Base-by-base conservation (phyloP, 2,797 vertebrate genomes). In the Sternarchorhynchus goeldii region DNA sequence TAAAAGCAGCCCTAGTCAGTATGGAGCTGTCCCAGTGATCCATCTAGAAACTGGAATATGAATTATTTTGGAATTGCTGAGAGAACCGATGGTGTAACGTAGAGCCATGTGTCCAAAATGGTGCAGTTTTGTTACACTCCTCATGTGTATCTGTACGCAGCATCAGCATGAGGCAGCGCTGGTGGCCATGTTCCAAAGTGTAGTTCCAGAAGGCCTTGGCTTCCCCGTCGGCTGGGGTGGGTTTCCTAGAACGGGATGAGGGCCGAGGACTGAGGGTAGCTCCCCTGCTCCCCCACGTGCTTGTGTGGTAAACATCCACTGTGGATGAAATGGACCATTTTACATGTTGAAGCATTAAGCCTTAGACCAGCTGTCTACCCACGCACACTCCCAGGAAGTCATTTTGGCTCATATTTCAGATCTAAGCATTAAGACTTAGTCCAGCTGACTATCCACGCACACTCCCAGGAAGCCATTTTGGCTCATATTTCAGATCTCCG, bases 321-420 rank as follows among this genome's bases (percentile, higher is more conserved):
- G 59, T 59, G 65, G 65, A 70, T 71, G 39, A 80, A 65, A 68
- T 36, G 21, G 34, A 74, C 53, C 50, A 50, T 77, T 82, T 79
- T 74, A 84, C 75, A 71, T 77, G 62, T 77, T 53, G 50, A 62
- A 67, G 69, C 64, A 81, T 77, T 69, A 77, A 81, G 74, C 70
- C 57, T 57, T 73, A 68, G 34, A 14, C 0, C 20, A 58, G 25
- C 50, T 68, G 25, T 25, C 64, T 68, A 16, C 21, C 55, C 74
- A 65, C 29, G 31, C 21, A 18, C 2, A 8, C 45, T 78, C 36
- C 63, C 29, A 59, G 36, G 67, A 77, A 78, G 50, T 68, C 58
- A 82, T 16, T 53, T 70, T 31, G 5, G 0, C 80, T 82, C 80
- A 75, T 78, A 75, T 78, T 78, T 78, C 65, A 82, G 71, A 78